Evolutionary conservation across 2,113 vertebrate species (phyloP), one percentile per base, ranked within the genome.

Genomic region (Ceyx melanurus): DNA sequence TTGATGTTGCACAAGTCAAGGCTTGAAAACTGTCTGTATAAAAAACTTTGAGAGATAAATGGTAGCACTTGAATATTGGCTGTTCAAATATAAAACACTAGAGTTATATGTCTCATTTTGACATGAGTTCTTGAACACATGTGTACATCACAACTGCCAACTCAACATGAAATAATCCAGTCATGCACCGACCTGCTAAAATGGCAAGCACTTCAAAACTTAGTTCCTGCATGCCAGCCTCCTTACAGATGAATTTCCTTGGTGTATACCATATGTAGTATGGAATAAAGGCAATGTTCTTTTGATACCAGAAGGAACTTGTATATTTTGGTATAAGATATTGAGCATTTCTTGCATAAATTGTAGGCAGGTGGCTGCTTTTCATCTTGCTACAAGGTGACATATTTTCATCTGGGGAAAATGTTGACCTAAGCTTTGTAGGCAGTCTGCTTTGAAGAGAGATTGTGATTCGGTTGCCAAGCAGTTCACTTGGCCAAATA

Each of bases 1-100:
- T 94, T 73, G 89, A 93, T 90, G 89, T 72, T 82, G 85, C 71
- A 70, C 75, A 89, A 92, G 82, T 76, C 82, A 83, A 89, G 89
- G 74, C 87, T 86, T 89, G 87, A 61, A 85, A 89, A 54, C 43
- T 86, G 79, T 86, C 91, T 79, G 13, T 50, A 31, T 89, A 77
- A 86, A 92, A 94, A 91, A 79, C 80, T 28, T 33, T 72, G 72
- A 58, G 60, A 96, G 90, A 95, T 94, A 92, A 96, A 97, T 95
- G 85, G 72, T 89, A 74, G 72, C 78, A 71, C 72, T 86, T 77
- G 86, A 92, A 10, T 75, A 62, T 10, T 88, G 85, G 15, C 67
- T 88, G 76, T 65, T 75, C 73, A 51, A 96, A 94, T 81, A 83
- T 72, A 92, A 93, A 93, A 48, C 15, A 80, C 66, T n/a, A 3